Evolutionary conservation across 92 coral and sea anemone genomes (phyloP), one percentile per base, ranked within the genome.

Genomic region (Porites evermanni): DNA sequence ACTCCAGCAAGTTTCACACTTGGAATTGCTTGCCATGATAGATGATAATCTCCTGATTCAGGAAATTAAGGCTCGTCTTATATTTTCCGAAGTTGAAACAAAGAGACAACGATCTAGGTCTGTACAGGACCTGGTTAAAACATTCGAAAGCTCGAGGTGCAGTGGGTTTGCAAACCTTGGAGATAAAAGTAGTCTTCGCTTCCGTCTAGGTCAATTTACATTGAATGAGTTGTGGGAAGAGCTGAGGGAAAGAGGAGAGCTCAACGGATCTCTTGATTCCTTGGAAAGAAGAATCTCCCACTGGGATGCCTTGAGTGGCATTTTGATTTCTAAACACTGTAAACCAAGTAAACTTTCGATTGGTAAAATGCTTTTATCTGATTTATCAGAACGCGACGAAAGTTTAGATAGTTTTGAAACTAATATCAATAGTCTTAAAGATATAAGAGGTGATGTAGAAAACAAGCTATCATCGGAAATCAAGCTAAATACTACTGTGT

Each of bases 31-130:
- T 19, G 20, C 65, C 7, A 11, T 54, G 8, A 17, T 75, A 53
- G 79, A 75, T 19, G 64, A 52, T 32, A 75, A 75, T 11, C 64
- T 53, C n/a, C 19, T 75, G 29, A 53, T 75, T 52, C 79, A 75
- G 64, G 65, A 75, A 75, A 51, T 75, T 14, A 75, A 75, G 50
- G 64, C 44, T 60, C 65, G 79, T 9, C 65, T 75, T 4, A 75
- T 52, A 12, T 75, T 58, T 3, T 52, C 61, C 8, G 79, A 74
- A 47, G 17, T 74, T 9, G 79, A 74, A 74, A 63, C 50, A 7
- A 20, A 24, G 4, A 19, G 61, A 20, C 50, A 58, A 38, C 26
- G 64, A 58, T 50, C 14, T 74, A 24, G 79, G 17, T 59, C 81
- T 77, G 81, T 77, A 9, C 52, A 26, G 56, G 56, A 77, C 19